Evolutionary conservation across 53 echinoderm and acorn worm species (phyloP).

Genomic region (Temnopleurus reevesii): DNA sequence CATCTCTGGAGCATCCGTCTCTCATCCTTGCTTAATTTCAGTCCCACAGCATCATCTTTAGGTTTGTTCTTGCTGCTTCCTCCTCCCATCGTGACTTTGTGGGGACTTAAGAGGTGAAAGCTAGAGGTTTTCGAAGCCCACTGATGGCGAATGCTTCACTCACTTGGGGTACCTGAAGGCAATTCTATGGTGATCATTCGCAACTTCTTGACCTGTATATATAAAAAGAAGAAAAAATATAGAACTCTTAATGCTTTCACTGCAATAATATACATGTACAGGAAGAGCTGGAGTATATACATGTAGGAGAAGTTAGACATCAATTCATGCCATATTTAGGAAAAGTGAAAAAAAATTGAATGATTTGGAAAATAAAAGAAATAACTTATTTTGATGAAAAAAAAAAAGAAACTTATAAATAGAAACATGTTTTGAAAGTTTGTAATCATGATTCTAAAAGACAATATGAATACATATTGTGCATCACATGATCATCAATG

Average conservation of each 20-base stretch:
- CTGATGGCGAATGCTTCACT: background rate
- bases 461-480: too few relatives aligned
- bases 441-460: too few relatives aligned
- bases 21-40: conserved; percentile 59
- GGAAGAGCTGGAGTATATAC: background rate
- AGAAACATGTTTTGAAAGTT: too few relatives aligned
- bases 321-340: too few relatives aligned
- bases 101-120: background rate
- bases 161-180: background rate
- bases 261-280: background rate
- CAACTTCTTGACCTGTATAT: background rate
- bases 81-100: conserved; percentile 21
- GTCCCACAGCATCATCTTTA: background rate
- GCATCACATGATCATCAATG: too few relatives aligned
- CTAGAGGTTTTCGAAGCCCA: background rate
- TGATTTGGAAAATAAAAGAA: too few relatives aligned
- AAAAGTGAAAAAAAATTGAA: too few relatives aligned
- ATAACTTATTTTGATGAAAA: too few relatives aligned
- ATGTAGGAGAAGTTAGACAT: background rate
- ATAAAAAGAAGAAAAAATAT: too few relatives aligned
- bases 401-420: too few relatives aligned
- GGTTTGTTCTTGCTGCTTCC: conserved; percentile 45
- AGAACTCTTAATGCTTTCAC: background rate
- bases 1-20: conserved; percentile 66
- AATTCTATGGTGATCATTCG: too few relatives aligned